Base-by-base conservation (phyloP, 2,888 invertebrate genomes). In the Athripsodes cinereus region DNA sequence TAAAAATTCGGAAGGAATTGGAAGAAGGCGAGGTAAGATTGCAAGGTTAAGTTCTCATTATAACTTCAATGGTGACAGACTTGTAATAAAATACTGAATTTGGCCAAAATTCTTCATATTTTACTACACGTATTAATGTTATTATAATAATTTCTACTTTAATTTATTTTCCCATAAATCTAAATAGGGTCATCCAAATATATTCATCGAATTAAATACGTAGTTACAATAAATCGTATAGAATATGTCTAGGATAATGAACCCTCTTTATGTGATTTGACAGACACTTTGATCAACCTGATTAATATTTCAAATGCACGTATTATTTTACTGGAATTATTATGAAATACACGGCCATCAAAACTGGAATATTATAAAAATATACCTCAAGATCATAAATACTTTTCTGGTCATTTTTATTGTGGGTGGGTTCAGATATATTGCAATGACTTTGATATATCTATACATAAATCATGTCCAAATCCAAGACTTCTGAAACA, bases 1-100 rank as follows among this genome's bases (percentile, higher is more conserved):
- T 82, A 62, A 76, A 80, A 62, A 78, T 81, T 66, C 77, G 81
- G 65, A 80, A 79, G 64, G 86, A 84, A 69, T 72, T 81, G 61
- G 83, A 86, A 69, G 86, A 86, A 62, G 85, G 86, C 67, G 85
- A 86, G 81, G 86, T 85, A 74, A 77, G 74, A 61, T 56, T 57
- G 57, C 19, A 50, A 60, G 57, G 60, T 60, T 60, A 60, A 57
- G 58, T 55, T 46, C 35, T 21, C 19, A 13, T n/a, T 5, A 21
- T 8, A 19, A 22, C 22, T 51, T 48, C 5, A 48, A 48, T 48
- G 6, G 22, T n/a, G 13, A 31, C 22, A 3, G 16, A 18, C 26
- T 22, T 51, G 5, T 10, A 26, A 26, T 26, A 26, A 26, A 26
- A 26, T 26, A 26, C 26, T 26, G 3, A 26, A 26, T 6, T 26